phyloP scores from a whole-genome alignment of 2,797 vertebrate species.

The Onychomys arenicola region DNA sequence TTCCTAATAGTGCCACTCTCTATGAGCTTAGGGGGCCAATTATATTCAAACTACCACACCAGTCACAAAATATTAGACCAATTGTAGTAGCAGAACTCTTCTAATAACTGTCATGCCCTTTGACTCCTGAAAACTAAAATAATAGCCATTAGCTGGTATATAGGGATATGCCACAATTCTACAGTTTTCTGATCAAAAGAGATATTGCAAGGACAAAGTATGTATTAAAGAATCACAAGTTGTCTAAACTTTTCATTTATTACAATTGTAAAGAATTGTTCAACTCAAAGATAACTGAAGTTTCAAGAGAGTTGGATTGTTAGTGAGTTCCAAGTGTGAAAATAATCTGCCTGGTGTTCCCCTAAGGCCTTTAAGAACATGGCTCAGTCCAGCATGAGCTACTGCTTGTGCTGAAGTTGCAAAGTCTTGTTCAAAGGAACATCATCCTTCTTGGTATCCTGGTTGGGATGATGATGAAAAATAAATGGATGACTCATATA shows the following conservation, averaged over 20 bases:
- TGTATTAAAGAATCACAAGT: neutral
- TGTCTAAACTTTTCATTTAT: neutral
- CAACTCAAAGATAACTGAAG: neutral
- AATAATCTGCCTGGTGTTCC: neutral
- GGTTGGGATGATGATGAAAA: neutral
- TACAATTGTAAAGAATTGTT: neutral
- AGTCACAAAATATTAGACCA: neutral
- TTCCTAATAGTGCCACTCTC: neutral
- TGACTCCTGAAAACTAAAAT: neutral
- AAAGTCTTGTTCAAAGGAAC: neutral
- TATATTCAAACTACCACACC: neutral
- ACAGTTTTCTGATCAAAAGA: neutral
- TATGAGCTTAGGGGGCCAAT: neutral
- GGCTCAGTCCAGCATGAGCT: neutral
- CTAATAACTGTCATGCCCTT: neutral
- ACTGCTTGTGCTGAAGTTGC: neutral
- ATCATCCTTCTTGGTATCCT: no score
- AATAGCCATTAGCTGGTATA: neutral
- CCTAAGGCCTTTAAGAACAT: neutral
- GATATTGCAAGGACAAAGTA: neutral
- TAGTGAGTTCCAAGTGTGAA: neutral
- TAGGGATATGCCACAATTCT: neutral
- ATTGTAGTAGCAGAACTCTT: neutral
- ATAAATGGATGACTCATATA: neutral
- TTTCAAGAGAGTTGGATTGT: neutral